phyloP scores from a whole-genome alignment of 1,140 invertebrate genomes.

The Maconellicoccus hirsutus region DNA sequence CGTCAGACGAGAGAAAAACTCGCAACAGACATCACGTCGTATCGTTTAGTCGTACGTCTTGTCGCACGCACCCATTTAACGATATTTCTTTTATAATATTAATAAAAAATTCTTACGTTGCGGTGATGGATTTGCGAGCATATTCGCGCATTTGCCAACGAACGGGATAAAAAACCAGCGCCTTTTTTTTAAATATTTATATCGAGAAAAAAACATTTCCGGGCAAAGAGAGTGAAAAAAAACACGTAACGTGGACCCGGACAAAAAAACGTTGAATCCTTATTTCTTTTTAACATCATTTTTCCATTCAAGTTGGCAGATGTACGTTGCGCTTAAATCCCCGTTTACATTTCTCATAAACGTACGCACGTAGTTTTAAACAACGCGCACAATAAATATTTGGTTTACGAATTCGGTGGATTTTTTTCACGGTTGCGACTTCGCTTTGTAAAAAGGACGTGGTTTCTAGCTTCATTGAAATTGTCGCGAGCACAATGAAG shows the following conservation, averaged over 20 bases:
- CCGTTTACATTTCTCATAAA: background rate
- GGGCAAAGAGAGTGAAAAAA: too few relatives aligned
- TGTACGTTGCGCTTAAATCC: background rate
- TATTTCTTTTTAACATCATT: background rate
- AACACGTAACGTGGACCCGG: background rate
- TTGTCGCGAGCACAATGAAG: too few relatives aligned
- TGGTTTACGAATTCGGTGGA: background rate
- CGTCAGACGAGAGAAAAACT: too few relatives aligned
- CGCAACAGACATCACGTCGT: too few relatives aligned
- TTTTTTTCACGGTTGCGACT: background rate
- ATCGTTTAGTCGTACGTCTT: too few relatives aligned
- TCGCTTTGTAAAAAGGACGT: too few relatives aligned
- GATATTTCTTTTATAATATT: too few relatives aligned
- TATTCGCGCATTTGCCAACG: background rate
- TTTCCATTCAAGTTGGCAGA: slow-evolving; percentile 7
- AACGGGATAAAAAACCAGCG: background rate
- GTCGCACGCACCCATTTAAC: too few relatives aligned
- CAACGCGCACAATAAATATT: background rate
- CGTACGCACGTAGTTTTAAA: background rate
- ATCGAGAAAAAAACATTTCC: background rate
- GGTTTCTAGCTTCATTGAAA: too few relatives aligned
- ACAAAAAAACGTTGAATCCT: background rate
- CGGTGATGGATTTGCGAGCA: background rate
- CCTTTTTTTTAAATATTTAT: background rate
- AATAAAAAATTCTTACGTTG: too few relatives aligned